Evolutionary conservation across 2,888 invertebrate species (phyloP).

Genomic region (Leucoma salicis): DNA sequence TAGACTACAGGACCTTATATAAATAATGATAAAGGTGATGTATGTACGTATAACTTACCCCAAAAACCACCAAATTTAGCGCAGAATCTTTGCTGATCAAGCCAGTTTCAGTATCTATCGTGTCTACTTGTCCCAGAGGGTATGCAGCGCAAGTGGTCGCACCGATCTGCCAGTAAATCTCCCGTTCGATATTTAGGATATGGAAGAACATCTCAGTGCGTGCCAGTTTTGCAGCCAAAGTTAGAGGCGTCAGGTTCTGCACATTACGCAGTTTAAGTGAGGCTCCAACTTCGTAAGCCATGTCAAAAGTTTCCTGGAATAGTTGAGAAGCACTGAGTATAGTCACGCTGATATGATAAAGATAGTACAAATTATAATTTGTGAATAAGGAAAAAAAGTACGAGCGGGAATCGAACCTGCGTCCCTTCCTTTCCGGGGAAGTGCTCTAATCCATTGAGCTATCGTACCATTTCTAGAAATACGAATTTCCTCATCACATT

Average conservation of each 20-base stretch:
- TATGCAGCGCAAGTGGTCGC: slow-evolving; percentile 98
- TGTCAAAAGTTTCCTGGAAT: slow-evolving; percentile 93
- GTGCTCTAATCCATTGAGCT: too few relatives aligned
- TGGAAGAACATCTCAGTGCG: slow-evolving; percentile 98
- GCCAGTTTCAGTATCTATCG: slow-evolving; percentile 94
- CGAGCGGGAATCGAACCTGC: too few relatives aligned
- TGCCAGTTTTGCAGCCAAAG: slow-evolving; percentile 95
- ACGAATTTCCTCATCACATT: too few relatives aligned
- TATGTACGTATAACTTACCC: too few relatives aligned
- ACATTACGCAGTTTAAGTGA: slow-evolving; percentile 93
- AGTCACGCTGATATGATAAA: too few relatives aligned
- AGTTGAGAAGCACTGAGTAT: too few relatives aligned
- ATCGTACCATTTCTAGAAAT: too few relatives aligned
- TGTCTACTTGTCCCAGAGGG: slow-evolving; percentile 96
- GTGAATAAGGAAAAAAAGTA: too few relatives aligned
- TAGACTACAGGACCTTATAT: too few relatives aligned
- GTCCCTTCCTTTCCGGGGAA: too few relatives aligned
- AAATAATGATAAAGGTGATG: too few relatives aligned
- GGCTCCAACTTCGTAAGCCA: slow-evolving; percentile 96
- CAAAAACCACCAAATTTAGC: slow-evolving; percentile 97
- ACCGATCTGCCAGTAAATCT: slow-evolving; percentile 98
- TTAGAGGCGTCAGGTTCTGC: slow-evolving; percentile 94
- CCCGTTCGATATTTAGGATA: slow-evolving; percentile 96
- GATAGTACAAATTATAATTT: too few relatives aligned
- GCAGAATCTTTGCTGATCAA: slow-evolving; percentile 98